Base-by-base conservation (phyloP, 2,113 vertebrate genomes). In the Zapornia atra region DNA sequence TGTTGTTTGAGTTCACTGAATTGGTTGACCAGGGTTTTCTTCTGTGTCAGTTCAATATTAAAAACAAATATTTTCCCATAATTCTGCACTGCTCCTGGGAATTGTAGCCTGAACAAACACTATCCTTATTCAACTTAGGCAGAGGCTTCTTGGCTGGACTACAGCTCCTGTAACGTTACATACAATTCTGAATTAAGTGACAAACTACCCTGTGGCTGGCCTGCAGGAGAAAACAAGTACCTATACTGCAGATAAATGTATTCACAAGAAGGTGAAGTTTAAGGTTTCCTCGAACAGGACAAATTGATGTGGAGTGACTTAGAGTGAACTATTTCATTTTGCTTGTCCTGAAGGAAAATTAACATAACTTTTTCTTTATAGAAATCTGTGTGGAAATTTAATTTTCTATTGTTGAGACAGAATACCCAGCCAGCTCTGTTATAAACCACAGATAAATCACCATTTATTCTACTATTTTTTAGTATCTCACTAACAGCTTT, bases 21-120 rank as follows among this genome's bases (percentile, higher is more conserved):
- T 31, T 83, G 61, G 71, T 88, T 81, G 64, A 88, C 33, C 42
- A 60, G 42, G 10, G 46, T 15, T 82, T 89, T 69, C 56, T 87
- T 92, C 76, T 71, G 60, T 92, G 86, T 95, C 69, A 64, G 50
- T 82, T 93, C 61, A 69, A 72, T 91, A 92, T 38, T 92, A 72
- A 95, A 94, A 84, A 1, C 75, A 93, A 88, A 54, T 90, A 94
- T 94, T 94, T 96, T 93, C 90, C 77, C 88, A 94, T 95, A 91
- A 95, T 91, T 56, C 61, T 81, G 65, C 44, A 42, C 93, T 93
- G n/a, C 76, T 86, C 44, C 44, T 92, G 95, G 92, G 88, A 97
- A 78, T 88, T 82, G 42, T 5, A 86, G 76, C 48, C 66, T 71
- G 90, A 88, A 64, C 34, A 93, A 94, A 95, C 2, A 10, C 38